Evolutionary conservation across 2,113 vertebrate genomes (phyloP).

Genomic region (Petrocephalus microphthalmus): DNA sequence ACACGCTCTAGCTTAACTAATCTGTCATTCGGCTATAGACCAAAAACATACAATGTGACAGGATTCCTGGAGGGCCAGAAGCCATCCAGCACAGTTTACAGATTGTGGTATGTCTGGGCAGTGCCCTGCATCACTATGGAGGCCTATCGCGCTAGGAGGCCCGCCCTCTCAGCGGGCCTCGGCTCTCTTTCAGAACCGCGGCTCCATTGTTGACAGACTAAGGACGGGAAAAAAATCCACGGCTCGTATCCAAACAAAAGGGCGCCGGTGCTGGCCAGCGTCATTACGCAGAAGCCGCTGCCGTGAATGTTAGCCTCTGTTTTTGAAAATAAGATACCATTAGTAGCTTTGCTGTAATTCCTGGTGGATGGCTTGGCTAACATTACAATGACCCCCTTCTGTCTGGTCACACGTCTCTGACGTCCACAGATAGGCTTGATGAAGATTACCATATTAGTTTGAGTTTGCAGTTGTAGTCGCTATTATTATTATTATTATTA

Average conservation of each 20-base stretch:
- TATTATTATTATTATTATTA: not conserved
- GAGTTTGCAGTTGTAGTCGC: not conserved
- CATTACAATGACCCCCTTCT: slow-evolving; percentile 4
- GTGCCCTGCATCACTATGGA: not conserved
- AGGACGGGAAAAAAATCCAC: not conserved
- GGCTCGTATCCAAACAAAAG: not conserved
- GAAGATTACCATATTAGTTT: not conserved
- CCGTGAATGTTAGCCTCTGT: not conserved
- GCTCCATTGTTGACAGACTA: not conserved
- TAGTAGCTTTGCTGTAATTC: not conserved
- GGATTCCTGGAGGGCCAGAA: not conserved
- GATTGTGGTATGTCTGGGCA: not conserved
- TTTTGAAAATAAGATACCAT: slow-evolving; percentile 1
- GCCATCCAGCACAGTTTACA: not conserved
- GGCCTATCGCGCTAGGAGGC: not conserved
- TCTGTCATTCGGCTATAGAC: not conserved
- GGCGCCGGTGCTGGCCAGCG: not conserved
- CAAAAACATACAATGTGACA: not conserved
- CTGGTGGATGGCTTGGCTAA: not conserved
- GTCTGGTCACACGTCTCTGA: not conserved
- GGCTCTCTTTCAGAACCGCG: not conserved
- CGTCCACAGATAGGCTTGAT: not conserved
- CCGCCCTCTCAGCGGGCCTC: not conserved
- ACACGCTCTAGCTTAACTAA: not conserved
- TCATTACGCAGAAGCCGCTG: not conserved